These are phyloP conservation scores for Rhinichthys osculus DNA, from an alignment of 2,797 vertebrate genomes.

Conservation along the genomic window DNA sequence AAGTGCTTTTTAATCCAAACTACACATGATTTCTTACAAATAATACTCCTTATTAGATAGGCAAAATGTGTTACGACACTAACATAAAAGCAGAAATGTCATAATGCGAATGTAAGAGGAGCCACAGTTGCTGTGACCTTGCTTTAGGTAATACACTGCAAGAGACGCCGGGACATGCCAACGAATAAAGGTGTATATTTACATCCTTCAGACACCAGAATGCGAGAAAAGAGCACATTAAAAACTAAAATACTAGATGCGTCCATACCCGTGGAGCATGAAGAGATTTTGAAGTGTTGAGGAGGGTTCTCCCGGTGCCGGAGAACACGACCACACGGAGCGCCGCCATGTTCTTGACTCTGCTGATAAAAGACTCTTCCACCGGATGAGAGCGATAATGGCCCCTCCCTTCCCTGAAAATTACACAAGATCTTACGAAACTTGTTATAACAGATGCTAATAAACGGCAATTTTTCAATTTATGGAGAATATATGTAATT, in stretches of 20 bases:
- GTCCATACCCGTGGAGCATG: conserved; percentile 70
- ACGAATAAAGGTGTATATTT: not conserved
- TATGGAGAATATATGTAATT: not conserved
- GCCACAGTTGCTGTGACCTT: conserved; percentile 73
- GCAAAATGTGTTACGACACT: not conserved
- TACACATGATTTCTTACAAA: not conserved
- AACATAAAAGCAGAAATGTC: not conserved
- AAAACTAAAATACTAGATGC: not conserved
- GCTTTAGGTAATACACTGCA: conserved; percentile 57
- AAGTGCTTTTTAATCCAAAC: not conserved
- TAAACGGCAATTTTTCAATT: not conserved
- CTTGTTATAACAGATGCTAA: not conserved
- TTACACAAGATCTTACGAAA: conserved; percentile 38
- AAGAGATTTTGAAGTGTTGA: conserved; percentile 67
- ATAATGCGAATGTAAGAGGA: not conserved
- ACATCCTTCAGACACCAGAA: not conserved
- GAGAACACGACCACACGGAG: conserved; percentile 72
- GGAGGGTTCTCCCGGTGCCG: conserved; percentile 74
- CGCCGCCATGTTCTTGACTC: conserved; percentile 78
- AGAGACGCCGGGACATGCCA: not conserved
- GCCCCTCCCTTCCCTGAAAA: conserved; percentile 2
- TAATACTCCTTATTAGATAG: not conserved
- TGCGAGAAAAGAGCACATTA: not conserved
- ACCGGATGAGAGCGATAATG: not conserved
- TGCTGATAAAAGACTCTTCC: conserved; percentile 48